Percentiles rank a stretch among this genome's conserved stretches.
Evolutionary conservation across 2,113 vertebrate genomes (phyloP).

Genomic region (Stercorarius parasiticus): DNA sequence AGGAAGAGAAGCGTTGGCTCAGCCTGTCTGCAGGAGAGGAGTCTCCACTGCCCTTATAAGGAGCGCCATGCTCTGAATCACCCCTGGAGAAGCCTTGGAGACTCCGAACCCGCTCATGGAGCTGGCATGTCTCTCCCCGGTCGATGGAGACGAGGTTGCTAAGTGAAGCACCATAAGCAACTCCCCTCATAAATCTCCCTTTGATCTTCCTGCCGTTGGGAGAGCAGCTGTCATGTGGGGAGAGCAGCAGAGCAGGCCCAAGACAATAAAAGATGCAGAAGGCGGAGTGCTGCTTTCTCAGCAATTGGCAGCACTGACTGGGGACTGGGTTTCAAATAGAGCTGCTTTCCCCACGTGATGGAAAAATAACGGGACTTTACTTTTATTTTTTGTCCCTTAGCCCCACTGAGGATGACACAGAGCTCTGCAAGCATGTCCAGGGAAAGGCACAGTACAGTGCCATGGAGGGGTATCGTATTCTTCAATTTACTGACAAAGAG

Average conservation of each 20-base stretch:
- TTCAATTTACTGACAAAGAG: neutral
- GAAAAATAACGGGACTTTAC: neutral
- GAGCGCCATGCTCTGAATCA: conserved; percentile 16
- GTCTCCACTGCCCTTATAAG: conserved; percentile 59
- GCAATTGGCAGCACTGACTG: neutral
- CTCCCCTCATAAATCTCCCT: conserved; percentile 11
- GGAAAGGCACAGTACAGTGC: neutral
- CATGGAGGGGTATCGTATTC: neutral
- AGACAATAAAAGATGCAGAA: neutral
- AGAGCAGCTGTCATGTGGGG: neutral
- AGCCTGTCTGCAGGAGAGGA: conserved; percentile 12
- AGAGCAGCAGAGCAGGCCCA: neutral
- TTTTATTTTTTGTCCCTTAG: neutral
- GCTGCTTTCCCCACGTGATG: neutral
- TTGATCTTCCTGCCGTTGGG: neutral
- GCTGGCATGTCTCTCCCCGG: neutral
- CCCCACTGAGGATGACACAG: neutral
- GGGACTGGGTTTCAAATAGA: neutral
- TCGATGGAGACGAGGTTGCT: neutral
- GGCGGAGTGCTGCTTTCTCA: neutral
- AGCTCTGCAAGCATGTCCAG: neutral
- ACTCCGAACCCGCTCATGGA: neutral
- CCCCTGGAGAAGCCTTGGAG: conserved; percentile 23
- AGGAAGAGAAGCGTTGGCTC: conserved; percentile 1
- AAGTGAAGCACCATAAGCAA: conserved; percentile 1